These are phyloP conservation scores for Ormyrus nitidulus DNA, from an alignment of 2,888 invertebrate species.

Conservation along the genomic window DNA sequence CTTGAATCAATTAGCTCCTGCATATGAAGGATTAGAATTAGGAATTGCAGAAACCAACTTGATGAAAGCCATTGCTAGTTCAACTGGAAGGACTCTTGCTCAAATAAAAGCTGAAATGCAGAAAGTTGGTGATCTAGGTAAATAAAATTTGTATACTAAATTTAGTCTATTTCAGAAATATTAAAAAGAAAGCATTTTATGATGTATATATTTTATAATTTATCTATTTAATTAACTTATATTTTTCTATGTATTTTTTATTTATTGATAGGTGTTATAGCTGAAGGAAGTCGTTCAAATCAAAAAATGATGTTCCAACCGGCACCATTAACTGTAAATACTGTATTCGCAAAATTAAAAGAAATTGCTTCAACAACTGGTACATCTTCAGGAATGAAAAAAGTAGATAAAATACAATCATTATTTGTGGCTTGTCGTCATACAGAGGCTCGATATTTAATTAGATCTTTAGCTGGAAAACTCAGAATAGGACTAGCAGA, in stretches of 20 bases:
- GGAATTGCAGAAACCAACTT: slow-evolving; percentile 97
- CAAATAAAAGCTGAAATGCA: slow-evolving; percentile 87
- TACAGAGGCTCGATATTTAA: slow-evolving; percentile 92
- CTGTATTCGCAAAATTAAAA: slow-evolving; percentile 88
- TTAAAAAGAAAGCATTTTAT: slow-evolving; percentile 7
- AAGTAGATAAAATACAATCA: slow-evolving; percentile 92
- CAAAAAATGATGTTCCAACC: slow-evolving; percentile 94
- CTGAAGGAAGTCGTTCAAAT: slow-evolving; percentile 88
- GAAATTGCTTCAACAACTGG: slow-evolving; percentile 93
- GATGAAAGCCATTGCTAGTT: slow-evolving; percentile 94
- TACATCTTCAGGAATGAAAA: slow-evolving; percentile 85
- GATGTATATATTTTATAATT: neutral
- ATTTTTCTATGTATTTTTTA: neutral
- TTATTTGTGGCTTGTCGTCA: slow-evolving; percentile 94
- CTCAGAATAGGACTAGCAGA: slow-evolving; percentile 97
- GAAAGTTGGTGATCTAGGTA: slow-evolving; percentile 90
- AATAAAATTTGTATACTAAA: neutral
- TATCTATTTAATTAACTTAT: neutral
- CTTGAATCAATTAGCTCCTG: slow-evolving; percentile 96
- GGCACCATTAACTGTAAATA: slow-evolving; percentile 83
- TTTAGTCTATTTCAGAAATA: slow-evolving; percentile 1
- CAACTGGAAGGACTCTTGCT: slow-evolving; percentile 89
- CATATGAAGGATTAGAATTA: slow-evolving; percentile 92
- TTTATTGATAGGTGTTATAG: slow-evolving; percentile 78
- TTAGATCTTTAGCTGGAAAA: slow-evolving; percentile 94